A percentile compares a stretch with the other conserved stretches of the same genome.
These are phyloP conservation scores for Buceros bicornis DNA, from an alignment of 2,797 vertebrate species.

Conservation along the genomic window DNA sequence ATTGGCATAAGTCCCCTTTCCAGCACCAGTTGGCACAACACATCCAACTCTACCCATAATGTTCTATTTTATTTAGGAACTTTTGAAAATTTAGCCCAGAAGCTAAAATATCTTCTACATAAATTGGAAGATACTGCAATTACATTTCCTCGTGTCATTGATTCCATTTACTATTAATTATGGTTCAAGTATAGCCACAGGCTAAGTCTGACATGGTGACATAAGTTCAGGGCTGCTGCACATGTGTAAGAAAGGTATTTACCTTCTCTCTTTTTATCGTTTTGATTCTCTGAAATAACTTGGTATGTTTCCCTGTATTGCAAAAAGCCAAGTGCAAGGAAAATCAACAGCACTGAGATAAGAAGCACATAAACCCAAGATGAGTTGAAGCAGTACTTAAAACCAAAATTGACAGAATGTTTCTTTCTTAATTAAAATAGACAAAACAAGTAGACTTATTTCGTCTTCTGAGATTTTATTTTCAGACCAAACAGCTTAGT, in stretches of 20 bases:
- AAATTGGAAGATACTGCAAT: neutral
- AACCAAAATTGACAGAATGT: neutral
- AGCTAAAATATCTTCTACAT: neutral
- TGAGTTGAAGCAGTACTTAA: neutral
- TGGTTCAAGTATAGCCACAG: neutral
- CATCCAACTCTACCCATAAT: neutral
- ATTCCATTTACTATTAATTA: slow-evolving; percentile 22
- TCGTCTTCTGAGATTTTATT: neutral
- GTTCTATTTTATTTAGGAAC: neutral
- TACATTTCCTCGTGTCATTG: neutral
- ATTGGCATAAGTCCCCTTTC: neutral
- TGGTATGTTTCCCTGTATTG: neutral
- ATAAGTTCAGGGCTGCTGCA: neutral
- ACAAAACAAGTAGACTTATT: neutral
- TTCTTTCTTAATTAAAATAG: neutral
- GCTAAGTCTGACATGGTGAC: neutral
- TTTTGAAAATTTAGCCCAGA: neutral
- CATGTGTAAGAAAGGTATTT: neutral
- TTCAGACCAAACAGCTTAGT: neutral
- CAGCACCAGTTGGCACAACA: neutral
- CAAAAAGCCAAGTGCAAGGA: neutral
- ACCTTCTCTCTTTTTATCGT: neutral
- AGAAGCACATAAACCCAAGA: neutral
- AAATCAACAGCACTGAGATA: neutral
- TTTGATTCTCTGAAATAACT: neutral